A percentile compares a stretch with the other conserved stretches of the same genome.
phyloP scores from a whole-genome alignment of 2,888 invertebrate genomes.

The Parnassius orleans region DNA sequence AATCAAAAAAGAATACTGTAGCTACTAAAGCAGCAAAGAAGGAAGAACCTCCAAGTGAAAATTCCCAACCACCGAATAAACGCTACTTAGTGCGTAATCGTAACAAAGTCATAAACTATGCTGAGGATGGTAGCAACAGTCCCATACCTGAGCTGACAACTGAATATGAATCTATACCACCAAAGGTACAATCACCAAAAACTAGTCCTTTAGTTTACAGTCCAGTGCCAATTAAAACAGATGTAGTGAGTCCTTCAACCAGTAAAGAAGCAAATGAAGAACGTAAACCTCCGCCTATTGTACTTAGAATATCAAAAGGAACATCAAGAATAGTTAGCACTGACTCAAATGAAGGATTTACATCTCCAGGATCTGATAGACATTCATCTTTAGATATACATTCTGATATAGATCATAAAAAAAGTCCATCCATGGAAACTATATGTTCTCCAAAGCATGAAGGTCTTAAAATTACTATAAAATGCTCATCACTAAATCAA shows the following conservation, averaged over 20 bases:
- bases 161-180: slow-evolving; percentile 58
- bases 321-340: slow-evolving; percentile 84
- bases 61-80: slow-evolving; percentile 74
- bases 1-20: slow-evolving; percentile 63
- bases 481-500: slow-evolving; percentile 65
- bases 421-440: slow-evolving; percentile 67
- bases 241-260: slow-evolving; percentile 69
- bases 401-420: slow-evolving; percentile 69
- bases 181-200: slow-evolving; percentile 69
- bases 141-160: slow-evolving; percentile 71
- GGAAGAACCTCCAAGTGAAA: slow-evolving; percentile 60
- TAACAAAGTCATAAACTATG: slow-evolving; percentile 83
- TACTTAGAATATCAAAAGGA: slow-evolving; percentile 91
- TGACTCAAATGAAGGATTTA: slow-evolving; percentile 83
- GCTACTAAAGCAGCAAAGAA: slow-evolving; percentile 71
- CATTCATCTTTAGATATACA: slow-evolving; percentile 74
- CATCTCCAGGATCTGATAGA: slow-evolving; percentile 77
- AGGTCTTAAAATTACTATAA: slow-evolving; percentile 76
- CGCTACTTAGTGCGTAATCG: slow-evolving; percentile 79
- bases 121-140: slow-evolving; percentile 81
- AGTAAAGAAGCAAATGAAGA: slow-evolving; percentile 73
- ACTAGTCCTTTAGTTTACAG: slow-evolving; percentile 66
- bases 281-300: slow-evolving; percentile 88
- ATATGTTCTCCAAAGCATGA: slow-evolving; percentile 77
- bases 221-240: slow-evolving; percentile 60